Evolutionary conservation across 2,888 invertebrate species (phyloP).

Genomic region (Alitta virens): DNA sequence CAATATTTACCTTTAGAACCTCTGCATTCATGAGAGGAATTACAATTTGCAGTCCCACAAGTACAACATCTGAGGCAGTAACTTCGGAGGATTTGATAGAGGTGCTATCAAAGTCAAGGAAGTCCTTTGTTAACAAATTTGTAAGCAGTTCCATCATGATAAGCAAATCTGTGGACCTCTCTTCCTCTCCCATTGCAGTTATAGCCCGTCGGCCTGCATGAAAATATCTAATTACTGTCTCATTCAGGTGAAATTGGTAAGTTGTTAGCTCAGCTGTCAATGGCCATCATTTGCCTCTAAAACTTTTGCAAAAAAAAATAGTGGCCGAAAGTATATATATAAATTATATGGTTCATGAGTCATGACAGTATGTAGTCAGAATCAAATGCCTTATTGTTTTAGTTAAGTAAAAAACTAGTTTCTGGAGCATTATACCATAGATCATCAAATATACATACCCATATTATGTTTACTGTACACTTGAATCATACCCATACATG

Average conservation of each 20-base stretch:
- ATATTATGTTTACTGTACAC: slow-evolving; percentile 63
- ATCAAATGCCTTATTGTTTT: no score
- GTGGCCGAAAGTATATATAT: no score
- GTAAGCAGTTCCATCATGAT: slow-evolving; percentile 76
- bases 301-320: no score
- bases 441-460: slow-evolving; percentile 35
- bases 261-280: no score
- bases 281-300: no score
- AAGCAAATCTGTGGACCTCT: slow-evolving; percentile 70
- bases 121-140: slow-evolving; percentile 64
- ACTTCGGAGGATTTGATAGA: neutral
- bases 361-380: no score
- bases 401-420: no score
- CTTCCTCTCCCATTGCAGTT: slow-evolving; percentile 63
- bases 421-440: neutral
- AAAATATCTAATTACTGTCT: no score
- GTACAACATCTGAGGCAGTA: slow-evolving; percentile 63
- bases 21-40: slow-evolving; percentile 74
- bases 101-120: slow-evolving; percentile 58
- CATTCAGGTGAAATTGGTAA: no score
- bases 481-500: slow-evolving; percentile 70
- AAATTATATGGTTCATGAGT: no score
- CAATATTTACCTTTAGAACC: slow-evolving; percentile 61
- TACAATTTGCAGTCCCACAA: slow-evolving; percentile 70
- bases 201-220: neutral